Conservation (phyloP, 2,113 vertebrate species). For the Myotis davidii region DNA sequence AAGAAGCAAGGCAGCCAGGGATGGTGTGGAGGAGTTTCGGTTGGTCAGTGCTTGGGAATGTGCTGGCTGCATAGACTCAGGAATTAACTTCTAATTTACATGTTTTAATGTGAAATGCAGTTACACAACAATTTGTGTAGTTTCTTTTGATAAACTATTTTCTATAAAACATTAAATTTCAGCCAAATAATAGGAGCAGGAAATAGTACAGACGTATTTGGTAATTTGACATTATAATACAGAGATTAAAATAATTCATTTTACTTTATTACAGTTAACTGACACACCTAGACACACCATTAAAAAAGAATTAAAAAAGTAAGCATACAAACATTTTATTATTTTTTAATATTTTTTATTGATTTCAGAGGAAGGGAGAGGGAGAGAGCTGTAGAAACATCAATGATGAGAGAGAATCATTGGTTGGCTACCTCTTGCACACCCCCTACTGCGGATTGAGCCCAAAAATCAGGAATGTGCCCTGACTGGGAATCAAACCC, state of each 20-base stretch:
- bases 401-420: too few relatives aligned
- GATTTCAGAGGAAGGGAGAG: too few relatives aligned
- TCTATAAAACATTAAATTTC: background rate
- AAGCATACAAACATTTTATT: background rate
- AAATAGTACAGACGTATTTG: background rate
- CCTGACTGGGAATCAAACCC: too few relatives aligned
- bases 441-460: too few relatives aligned
- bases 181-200: background rate
- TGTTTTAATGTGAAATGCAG: background rate
- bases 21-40: fast-evolving
- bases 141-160: background rate
- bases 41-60: too few relatives aligned
- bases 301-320: background rate
- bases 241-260: background rate
- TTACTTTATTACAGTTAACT: background rate
- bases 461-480: too few relatives aligned
- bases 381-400: too few relatives aligned
- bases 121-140: background rate
- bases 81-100: background rate
- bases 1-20: fast-evolving
- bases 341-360: too few relatives aligned
- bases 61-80: background rate
- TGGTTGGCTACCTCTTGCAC: too few relatives aligned
- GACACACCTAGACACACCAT: background rate
- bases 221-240: background rate